These are phyloP conservation scores for Rhineura floridana DNA, from an alignment of 2,113 vertebrate genomes.

Conservation along the genomic window DNA sequence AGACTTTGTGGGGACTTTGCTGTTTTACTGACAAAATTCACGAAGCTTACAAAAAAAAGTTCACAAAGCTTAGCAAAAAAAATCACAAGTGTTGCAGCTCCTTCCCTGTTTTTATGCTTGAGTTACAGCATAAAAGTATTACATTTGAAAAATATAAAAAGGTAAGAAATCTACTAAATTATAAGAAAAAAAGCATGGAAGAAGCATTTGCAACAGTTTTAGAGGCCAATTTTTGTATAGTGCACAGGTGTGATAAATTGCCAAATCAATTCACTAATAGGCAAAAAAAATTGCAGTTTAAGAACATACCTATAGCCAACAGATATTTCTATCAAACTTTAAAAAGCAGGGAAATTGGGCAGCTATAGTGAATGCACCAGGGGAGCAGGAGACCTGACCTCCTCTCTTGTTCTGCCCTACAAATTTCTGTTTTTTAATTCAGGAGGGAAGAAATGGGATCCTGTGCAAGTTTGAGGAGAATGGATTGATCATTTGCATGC, in stretches of 20 bases:
- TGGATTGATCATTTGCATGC: too few relatives aligned
- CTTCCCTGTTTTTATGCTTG: not conserved
- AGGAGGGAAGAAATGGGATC: too few relatives aligned
- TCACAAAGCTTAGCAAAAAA: not conserved
- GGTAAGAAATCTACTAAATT: not conserved
- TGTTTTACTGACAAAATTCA: not conserved
- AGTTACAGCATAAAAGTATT: not conserved
- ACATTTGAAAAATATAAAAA: not conserved
- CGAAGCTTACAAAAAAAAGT: not conserved
- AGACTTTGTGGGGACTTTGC: not conserved
- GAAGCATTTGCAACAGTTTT: slow-evolving; percentile 8
- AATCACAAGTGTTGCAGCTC: not conserved
- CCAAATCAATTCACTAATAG: not conserved
- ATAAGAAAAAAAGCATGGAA: too few relatives aligned
- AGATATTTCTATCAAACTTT: too few relatives aligned
- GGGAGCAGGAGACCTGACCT: too few relatives aligned
- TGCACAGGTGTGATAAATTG: slow-evolving; percentile 7
- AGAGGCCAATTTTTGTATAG: slow-evolving; percentile 18
- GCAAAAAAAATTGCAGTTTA: too few relatives aligned
- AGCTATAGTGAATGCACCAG: too few relatives aligned
- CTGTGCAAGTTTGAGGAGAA: too few relatives aligned
- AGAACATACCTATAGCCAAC: too few relatives aligned
- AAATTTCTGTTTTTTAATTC: too few relatives aligned
- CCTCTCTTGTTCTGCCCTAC: too few relatives aligned
- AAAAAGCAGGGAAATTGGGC: too few relatives aligned